phyloP scores from a whole-genome alignment of 2,113 vertebrate species.

The Pachypanchax playfairii region DNA sequence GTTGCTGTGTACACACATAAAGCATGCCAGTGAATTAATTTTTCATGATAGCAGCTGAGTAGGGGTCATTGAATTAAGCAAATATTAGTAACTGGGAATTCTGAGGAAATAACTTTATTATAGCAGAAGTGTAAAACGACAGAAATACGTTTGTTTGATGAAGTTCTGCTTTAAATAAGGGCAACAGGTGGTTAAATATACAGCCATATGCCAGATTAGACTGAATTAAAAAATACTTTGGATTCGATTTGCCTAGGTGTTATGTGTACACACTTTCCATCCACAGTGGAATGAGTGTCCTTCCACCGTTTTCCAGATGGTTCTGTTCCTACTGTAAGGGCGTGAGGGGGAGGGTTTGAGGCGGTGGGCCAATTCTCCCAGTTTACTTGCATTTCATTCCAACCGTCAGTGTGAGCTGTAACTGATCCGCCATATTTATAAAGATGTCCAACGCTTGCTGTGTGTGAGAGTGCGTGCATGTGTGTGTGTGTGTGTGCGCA shows the following conservation, averaged over 20 bases:
- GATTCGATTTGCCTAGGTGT: conserved; percentile 18
- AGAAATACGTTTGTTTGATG: no score
- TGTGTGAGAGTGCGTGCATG: not conserved
- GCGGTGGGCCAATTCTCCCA: conserved; percentile 22
- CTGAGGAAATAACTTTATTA: conserved; percentile 48
- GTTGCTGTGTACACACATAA: conserved; percentile 45
- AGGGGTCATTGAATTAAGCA: conserved; percentile 72
- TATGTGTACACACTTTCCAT: conserved; percentile 3
- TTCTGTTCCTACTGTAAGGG: conserved; percentile 6
- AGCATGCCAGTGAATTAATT: conserved; percentile 57
- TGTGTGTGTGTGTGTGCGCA: not conserved
- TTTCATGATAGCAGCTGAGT: conserved; percentile 50
- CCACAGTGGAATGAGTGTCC: conserved; percentile 6
- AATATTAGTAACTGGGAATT: conserved; percentile 68
- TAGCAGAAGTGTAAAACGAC: no score
- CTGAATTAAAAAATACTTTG: conserved; percentile 4
- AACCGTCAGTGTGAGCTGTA: conserved; percentile 20
- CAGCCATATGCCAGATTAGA: conserved; percentile 49
- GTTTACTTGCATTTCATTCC: conserved; percentile 37
- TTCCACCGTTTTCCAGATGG: conserved; percentile 2
- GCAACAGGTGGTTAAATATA: conserved; percentile 52
- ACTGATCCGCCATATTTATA: conserved; percentile 24
- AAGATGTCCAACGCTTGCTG: conserved; percentile 38
- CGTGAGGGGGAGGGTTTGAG: not conserved
- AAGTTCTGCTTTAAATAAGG: conserved; percentile 32